These are phyloP conservation scores for Falco peregrinus DNA, from an alignment of 2,797 vertebrate species.

Conservation along the genomic window DNA sequence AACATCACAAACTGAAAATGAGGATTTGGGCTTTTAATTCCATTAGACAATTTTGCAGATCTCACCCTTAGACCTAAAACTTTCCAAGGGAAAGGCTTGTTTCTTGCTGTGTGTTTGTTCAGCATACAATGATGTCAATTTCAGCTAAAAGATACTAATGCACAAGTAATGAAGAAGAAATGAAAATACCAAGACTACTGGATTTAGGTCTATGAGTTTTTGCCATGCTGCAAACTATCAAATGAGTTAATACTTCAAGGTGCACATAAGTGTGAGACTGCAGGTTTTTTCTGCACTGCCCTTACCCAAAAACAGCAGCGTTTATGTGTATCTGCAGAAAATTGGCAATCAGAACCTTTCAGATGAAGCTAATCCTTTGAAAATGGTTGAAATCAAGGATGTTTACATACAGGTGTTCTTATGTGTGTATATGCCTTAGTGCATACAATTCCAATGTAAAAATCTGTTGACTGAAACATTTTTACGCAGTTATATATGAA, in stretches of 20 bases:
- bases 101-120: neutral
- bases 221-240: neutral
- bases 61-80: neutral
- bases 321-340: constrained; percentile 24
- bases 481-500: neutral
- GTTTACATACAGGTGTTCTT: constrained; percentile 25
- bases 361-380: neutral
- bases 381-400: constrained; percentile 39
- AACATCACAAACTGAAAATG: neutral
- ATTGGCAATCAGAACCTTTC: constrained; percentile 37
- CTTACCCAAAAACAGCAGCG: neutral
- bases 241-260: constrained; percentile 2
- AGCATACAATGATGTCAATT: neutral
- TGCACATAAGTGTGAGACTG: neutral
- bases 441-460: neutral
- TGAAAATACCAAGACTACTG: neutral
- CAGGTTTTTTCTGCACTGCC: neutral
- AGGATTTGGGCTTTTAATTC: neutral
- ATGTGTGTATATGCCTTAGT: neutral
- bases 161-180: constrained; percentile 3
- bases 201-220: neutral
- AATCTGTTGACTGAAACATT: neutral
- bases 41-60: neutral
- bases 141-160: neutral
- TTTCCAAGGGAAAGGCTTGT: neutral